Base-by-base conservation (phyloP, 2,113 vertebrate species). In the Myiozetetes cayanensis region DNA sequence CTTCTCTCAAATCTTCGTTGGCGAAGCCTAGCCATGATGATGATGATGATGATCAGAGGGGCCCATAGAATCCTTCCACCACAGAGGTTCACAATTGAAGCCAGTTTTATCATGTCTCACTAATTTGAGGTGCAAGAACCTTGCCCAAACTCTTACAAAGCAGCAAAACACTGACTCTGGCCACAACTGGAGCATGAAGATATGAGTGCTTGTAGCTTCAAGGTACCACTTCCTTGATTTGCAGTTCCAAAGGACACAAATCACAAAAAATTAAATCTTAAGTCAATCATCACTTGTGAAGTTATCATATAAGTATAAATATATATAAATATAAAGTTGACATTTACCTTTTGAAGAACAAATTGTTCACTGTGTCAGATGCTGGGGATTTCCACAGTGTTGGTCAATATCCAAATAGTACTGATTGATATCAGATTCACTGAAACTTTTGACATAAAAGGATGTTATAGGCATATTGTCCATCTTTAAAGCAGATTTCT, bases 161-260 rank as follows among this genome's bases (percentile, higher is more conserved):
- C 27, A 44, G 10, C 46, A 91, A 50, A 85, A 49, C 2, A 8
- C 22, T 52, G 47, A 23, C 18, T 46, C 11, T 55, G 70, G 11
- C 6, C 6, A 10, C 8, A 59, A 21, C 24, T 53, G 12, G 15
- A 24, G 17, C 7, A 47, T 24, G 53, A 59, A 75, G n/a, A 2
- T 8, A 43, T 30, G 8, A 50, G 10, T 31, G 4, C 16, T 59
- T 0, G 0, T 20, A 80, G 15, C 28, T 66, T 41, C 46, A 33
- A 39, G 2, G 17, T 66, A 59, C 15, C 5, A 10, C 3, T 35
- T 13, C n/a, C 9, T 49, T 4, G 3, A 14, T 49, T 71, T 53
- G 12, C 17, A 72, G 18, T 25, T 66, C 35, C 59, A 24, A 50
- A 67, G 43, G 44, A 61, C 24, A 55, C 12, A 6, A 85, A 33